Percentiles rank a stretch among this genome's conserved stretches.
These are phyloP conservation scores for Tenualosa thibaudeaui DNA, from an alignment of 2,797 vertebrate genomes.

Conservation along the genomic window DNA sequence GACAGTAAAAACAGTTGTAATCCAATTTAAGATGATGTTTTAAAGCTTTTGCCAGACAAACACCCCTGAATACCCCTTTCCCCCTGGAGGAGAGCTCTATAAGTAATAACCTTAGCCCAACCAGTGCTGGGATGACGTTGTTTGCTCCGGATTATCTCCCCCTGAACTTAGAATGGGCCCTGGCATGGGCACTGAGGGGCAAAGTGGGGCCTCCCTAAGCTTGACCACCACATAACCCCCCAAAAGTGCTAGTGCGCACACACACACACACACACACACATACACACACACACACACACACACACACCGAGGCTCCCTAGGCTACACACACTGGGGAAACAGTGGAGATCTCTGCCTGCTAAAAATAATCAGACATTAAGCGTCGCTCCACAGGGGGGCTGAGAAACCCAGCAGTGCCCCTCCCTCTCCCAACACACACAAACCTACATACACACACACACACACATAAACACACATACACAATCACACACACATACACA, in stretches of 20 bases:
- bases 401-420: neutral
- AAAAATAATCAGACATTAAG: constrained; percentile 24
- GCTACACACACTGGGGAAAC: neutral
- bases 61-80: neutral
- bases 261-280: neutral
- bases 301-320: neutral
- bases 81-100: neutral
- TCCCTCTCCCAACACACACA: neutral
- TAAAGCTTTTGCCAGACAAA: neutral
- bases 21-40: constrained; percentile 10
- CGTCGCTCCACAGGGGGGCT: neutral
- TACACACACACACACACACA: neutral
- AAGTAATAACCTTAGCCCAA: neutral
- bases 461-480: neutral
- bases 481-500: neutral
- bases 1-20: neutral
- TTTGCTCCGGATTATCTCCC: constrained; percentile 14
- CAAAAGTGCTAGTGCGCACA: neutral
- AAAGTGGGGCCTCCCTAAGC: neutral
- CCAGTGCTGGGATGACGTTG: neutral
- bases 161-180: neutral
- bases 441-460: neutral
- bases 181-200: neutral
- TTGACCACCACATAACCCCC: constrained; percentile 12
- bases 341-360: constrained; percentile 14